Conservation (phyloP, 2,797 vertebrate genomes). For the Hippocampus kuda region DNA sequence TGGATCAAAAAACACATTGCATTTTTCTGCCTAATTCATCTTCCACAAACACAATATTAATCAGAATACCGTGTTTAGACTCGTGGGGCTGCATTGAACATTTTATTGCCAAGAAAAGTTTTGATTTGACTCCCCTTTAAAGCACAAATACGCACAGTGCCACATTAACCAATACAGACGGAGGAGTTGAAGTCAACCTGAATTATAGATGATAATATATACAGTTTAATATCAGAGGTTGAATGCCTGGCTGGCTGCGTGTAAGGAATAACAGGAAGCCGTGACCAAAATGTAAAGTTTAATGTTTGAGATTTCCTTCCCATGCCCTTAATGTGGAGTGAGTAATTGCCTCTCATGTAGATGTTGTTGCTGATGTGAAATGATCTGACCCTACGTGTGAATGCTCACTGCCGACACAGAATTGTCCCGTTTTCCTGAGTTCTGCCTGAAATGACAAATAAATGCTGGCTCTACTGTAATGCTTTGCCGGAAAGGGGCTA, state of each 20-base stretch:
- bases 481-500: too few species aligned
- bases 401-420: too few species aligned
- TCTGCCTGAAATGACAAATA: not conserved
- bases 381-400: too few species aligned
- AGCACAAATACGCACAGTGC: too few species aligned
- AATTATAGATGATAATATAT: not conserved
- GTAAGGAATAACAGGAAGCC: not conserved
- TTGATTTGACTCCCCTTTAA: too few species aligned
- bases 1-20: too few species aligned
- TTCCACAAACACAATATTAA: too few species aligned
- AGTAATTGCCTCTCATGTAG: not conserved
- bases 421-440: too few species aligned
- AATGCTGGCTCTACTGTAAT: not conserved
- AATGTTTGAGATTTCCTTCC: not conserved
- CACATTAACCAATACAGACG: not conserved
- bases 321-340: not conserved
- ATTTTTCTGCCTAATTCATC: too few species aligned
- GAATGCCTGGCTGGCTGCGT: not conserved
- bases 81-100: too few species aligned
- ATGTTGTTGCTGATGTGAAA: not conserved
- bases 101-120: too few species aligned
- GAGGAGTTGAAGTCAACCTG: not conserved
- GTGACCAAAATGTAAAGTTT: not conserved
- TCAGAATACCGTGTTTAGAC: too few species aligned
- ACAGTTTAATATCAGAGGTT: not conserved